These are phyloP conservation scores for Meandrina meandrites DNA, from an alignment of 92 coral and sea anemone species.

Conservation along the genomic window DNA sequence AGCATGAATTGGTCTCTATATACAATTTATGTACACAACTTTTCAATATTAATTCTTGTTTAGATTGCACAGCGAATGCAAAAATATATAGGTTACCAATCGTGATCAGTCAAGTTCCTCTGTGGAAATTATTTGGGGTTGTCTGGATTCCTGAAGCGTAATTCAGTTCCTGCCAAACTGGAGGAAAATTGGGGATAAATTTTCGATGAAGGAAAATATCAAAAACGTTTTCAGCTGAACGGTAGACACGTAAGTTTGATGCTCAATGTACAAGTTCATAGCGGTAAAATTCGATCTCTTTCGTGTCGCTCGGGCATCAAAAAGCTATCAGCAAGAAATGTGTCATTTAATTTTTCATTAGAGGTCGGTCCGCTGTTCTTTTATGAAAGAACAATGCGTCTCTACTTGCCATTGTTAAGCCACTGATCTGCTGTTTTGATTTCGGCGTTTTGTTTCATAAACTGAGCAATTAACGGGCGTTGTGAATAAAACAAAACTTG, in stretches of 20 bases:
- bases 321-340: background rate
- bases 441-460: slow-evolving; percentile 31
- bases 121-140: background rate
- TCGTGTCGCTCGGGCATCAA: background rate
- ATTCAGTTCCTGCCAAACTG: slow-evolving; percentile 7
- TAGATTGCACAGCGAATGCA: background rate
- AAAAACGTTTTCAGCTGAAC: background rate
- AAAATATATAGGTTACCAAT: background rate
- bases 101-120: background rate
- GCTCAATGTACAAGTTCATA: background rate
- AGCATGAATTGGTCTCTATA: background rate
- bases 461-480: slow-evolving; percentile 29
- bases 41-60: background rate
- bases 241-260: background rate
- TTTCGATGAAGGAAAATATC: background rate
- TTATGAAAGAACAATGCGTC: slow-evolving; percentile 23
- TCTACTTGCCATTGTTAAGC: slow-evolving; percentile 12
- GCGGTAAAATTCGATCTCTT: background rate
- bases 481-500: background rate
- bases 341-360: slow-evolving; percentile 27
- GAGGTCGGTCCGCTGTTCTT: slow-evolving; percentile 17
- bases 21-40: background rate
- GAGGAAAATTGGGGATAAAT: background rate
- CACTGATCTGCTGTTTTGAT: slow-evolving; percentile 14
- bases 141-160: background rate